Percentiles rank a stretch among this genome's conserved stretches.
These are phyloP conservation scores for Pipa parva DNA, from an alignment of 2,113 vertebrate species.

Conservation along the genomic window DNA sequence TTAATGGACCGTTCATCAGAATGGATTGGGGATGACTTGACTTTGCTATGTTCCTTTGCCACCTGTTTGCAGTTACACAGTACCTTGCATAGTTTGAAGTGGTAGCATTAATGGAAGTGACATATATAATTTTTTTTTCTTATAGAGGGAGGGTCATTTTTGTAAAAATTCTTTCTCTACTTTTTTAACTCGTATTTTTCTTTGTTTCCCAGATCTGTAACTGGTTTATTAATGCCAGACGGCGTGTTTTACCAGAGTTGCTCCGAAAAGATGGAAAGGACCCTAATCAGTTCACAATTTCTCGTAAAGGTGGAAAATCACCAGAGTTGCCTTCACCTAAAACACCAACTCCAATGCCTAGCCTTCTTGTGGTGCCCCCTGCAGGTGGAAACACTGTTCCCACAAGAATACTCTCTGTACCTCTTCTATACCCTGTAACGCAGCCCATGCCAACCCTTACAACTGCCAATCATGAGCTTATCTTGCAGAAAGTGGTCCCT, in stretches of 20 bases:
- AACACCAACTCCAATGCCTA: slow-evolving; percentile 43
- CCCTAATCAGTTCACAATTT: slow-evolving; percentile 90
- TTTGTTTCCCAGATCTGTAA: slow-evolving; percentile 83
- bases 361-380: slow-evolving; percentile 59
- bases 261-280: slow-evolving; percentile 91
- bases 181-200: background rate
- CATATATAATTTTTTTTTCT: too few species aligned
- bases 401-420: slow-evolving; percentile 36
- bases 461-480: slow-evolving; percentile 40
- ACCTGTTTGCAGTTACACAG: too few species aligned
- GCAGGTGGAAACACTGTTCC: slow-evolving; percentile 34
- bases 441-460: slow-evolving; percentile 60
- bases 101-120: too few species aligned
- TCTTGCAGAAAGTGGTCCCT: slow-evolving; percentile 37
- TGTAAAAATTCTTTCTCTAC: too few species aligned
- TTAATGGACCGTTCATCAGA: too few species aligned
- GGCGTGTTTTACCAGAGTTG: slow-evolving; percentile 87
- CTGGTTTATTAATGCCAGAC: slow-evolving; percentile 95
- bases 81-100: too few species aligned
- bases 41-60: too few species aligned
- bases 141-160: too few species aligned
- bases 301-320: slow-evolving; percentile 74
- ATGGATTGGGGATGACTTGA: too few species aligned
- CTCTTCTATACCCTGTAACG: slow-evolving; percentile 52
- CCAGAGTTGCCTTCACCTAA: slow-evolving; percentile 47